Evolutionary conservation across 64 coral and sea anemone species (phyloP), one percentile per base, ranked within the genome.

Genomic region (Montipora sp.): DNA sequence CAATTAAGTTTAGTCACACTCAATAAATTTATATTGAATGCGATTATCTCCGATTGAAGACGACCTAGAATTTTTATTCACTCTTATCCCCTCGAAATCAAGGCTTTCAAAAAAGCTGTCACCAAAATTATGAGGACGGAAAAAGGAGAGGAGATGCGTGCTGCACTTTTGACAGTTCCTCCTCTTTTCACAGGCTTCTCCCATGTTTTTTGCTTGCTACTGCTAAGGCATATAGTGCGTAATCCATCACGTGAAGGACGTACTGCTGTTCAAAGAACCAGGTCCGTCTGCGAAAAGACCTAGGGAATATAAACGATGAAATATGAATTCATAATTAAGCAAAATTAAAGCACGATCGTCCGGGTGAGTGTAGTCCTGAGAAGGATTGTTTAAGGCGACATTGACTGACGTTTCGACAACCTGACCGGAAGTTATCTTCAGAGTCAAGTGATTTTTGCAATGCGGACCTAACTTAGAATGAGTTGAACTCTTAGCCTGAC

Each of bases 191-290:
- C 92, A 80, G 90, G 96, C 87, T 95, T 98, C 4, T 83, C 47
- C 77, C 96, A 98, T 70, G 76, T 80, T 36, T 77, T 78, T 47
- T 98, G 90, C 73, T 98, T 95, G 58, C 93, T 93, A 53, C 45
- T 27, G 4, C 80, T 95, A 21, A 98, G 55, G 55, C 96, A 98
- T 51, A 98, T 51, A 98, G 60, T 21, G 93, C 96, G 44, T 95
- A 75, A 68, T 98, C 96, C 90, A 98, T 95, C 80, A 98, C 93
- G 84, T 98, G 96, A 69, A 98, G 95, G 1, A 92, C 75, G 58
- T 98, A 98, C 49, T 92, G 79, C 87, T 95, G 96, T 48, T 98
- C 96, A 10, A 98, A 87, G 15, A 95, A 4, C 93, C 93, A 49
- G 96, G 96, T 3, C 96, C 96, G 12, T 86, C 90, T 3, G 96